Conservation (phyloP, 2,888 invertebrate genomes). For the Oligia fasciuncula region DNA sequence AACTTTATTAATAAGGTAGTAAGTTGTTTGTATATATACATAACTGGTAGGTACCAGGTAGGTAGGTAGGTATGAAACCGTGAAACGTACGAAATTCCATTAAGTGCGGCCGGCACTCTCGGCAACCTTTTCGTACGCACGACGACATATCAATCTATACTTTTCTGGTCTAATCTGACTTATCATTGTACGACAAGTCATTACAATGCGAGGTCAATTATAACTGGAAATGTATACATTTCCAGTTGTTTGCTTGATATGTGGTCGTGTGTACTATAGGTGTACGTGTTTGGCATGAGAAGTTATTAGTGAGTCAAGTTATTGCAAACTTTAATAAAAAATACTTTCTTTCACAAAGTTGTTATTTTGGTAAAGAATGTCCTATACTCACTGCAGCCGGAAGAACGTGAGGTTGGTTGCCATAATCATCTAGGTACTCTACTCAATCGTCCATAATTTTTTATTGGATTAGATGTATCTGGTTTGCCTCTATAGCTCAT, state of each 20-base stretch:
- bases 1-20: neutral
- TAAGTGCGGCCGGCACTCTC: neutral
- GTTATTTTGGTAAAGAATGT: too few species aligned
- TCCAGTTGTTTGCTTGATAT: too few species aligned
- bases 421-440: too few species aligned
- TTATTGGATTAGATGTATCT: too few species aligned
- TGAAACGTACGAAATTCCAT: neutral
- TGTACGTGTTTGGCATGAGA: neutral
- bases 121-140: neutral
- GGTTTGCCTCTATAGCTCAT: too few species aligned
- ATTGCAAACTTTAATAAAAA: neutral
- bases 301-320: neutral
- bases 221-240: neutral
- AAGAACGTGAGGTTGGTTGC: too few species aligned
- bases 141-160: neutral
- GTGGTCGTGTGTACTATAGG: neutral
- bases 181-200: neutral
- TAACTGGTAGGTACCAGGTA: neutral
- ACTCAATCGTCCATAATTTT: too few species aligned
- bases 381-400: too few species aligned
- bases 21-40: neutral
- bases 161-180: neutral
- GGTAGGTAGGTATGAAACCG: neutral
- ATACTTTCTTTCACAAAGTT: neutral
- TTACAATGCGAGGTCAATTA: neutral